A percentile compares a stretch with the other conserved stretches of the same genome.
Evolutionary conservation across 64 coral and sea anemone genomes (phyloP).

Genomic region (Dendrophyllia cribrosa): DNA sequence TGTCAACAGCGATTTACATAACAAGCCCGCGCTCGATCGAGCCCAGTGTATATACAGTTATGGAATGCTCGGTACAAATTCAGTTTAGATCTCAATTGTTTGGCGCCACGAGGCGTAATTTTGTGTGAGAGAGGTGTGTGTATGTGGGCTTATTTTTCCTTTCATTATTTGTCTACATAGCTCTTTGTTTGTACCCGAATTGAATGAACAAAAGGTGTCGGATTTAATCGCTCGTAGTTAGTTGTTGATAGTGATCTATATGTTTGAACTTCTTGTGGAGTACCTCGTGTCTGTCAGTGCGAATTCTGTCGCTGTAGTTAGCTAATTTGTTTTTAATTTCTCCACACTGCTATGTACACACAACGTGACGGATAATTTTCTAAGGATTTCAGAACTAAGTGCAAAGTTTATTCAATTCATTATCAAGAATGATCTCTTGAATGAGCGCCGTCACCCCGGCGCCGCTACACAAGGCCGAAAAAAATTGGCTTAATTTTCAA

Average conservation of each 20-base stretch:
- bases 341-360: not conserved
- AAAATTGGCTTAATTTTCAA: constrained; percentile 62
- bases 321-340: constrained; percentile 29
- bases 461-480: constrained; percentile 16
- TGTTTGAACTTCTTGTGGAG: constrained; percentile 29
- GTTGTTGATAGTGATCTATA: constrained; percentile 24
- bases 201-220: constrained; percentile 37
- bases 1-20: constrained; percentile 50
- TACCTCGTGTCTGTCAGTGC: not conserved
- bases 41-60: not conserved
- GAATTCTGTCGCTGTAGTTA: not conserved
- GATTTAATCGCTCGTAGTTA: constrained; percentile 28
- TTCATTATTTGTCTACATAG: constrained; percentile 10
- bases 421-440: constrained; percentile 61
- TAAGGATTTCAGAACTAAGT: constrained; percentile 1
- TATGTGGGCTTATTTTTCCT: not conserved
- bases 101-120: not conserved
- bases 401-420: constrained; percentile 57
- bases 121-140: constrained; percentile 28
- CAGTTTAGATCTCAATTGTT: not conserved
- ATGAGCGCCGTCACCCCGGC: constrained; percentile 29
- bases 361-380: constrained; percentile 1
- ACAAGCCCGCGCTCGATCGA: not conserved
- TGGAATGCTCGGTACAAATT: not conserved
- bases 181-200: constrained; percentile 59